Conservation (phyloP, 2,797 vertebrate genomes). For the Neolamprologus multifasciatus region DNA sequence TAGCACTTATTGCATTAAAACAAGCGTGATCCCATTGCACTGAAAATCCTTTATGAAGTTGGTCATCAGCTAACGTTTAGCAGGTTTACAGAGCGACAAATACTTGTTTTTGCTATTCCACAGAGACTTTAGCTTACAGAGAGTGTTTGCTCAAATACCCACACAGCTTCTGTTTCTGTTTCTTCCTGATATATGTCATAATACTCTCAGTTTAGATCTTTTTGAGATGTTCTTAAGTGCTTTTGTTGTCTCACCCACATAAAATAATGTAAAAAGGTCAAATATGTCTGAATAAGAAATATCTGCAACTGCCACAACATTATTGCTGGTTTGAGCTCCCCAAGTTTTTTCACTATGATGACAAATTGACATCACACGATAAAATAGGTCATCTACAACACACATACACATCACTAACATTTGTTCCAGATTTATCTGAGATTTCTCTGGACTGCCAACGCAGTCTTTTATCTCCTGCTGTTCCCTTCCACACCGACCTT, state of each 20-base stretch:
- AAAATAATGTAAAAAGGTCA: background rate
- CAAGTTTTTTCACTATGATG: background rate
- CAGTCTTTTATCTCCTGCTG: background rate
- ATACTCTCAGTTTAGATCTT: background rate
- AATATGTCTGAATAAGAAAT: background rate
- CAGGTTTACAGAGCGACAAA: background rate
- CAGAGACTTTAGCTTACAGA: background rate
- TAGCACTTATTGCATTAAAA: background rate
- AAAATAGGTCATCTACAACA: background rate
- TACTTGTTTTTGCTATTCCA: background rate
- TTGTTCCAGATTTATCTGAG: background rate
- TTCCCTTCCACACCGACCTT: conserved; percentile 17
- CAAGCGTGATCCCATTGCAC: background rate
- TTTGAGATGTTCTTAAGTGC: background rate
- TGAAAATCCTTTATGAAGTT: background rate
- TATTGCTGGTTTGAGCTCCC: background rate
- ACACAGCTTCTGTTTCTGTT: background rate
- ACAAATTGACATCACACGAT: background rate
- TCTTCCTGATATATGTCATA: background rate
- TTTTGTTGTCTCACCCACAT: background rate
- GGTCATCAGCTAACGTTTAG: background rate
- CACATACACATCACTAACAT: background rate
- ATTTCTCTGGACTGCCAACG: background rate
- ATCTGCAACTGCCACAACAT: background rate
- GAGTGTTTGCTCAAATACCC: background rate